Conservation (phyloP, 2,113 vertebrate genomes). For the Amblyornis subalaris region DNA sequence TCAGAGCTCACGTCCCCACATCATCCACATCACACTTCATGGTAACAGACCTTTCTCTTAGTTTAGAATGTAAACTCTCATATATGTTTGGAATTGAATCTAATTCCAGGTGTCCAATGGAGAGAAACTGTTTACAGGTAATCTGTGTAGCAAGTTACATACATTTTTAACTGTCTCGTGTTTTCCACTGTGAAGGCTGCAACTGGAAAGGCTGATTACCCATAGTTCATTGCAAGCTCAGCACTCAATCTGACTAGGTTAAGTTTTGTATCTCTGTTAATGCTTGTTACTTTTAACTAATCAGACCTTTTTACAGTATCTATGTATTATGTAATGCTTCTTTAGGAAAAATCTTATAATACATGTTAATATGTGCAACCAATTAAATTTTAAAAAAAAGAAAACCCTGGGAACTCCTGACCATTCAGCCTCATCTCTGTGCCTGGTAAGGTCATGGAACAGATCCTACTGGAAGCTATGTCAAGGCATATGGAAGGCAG, state of each 20-base stretch:
- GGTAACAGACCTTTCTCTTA: conserved; percentile 58
- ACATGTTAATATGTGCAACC: conserved; percentile 83
- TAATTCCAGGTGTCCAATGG: conserved; percentile 65
- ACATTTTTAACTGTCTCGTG: conserved; percentile 72
- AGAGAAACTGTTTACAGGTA: conserved; percentile 75
- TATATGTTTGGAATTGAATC: conserved; percentile 59
- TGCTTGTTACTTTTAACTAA: conserved; percentile 91
- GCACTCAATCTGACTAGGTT: conserved; percentile 68
- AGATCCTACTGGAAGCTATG: not conserved
- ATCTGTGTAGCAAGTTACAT: conserved; percentile 72
- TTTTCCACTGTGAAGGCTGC: conserved; percentile 68
- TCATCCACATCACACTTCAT: conserved; percentile 32
- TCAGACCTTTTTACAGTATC: conserved; percentile 86
- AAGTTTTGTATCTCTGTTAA: conserved; percentile 82
- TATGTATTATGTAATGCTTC: conserved; percentile 85
- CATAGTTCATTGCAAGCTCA: conserved; percentile 69
- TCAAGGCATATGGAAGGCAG: not conserved
- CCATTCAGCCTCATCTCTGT: not conserved
- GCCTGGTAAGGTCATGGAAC: not conserved
- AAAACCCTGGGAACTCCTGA: not conserved
- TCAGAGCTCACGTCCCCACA: conserved; percentile 21
- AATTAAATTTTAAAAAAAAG: conserved; percentile 46
- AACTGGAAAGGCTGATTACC: conserved; percentile 73
- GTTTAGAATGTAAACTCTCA: conserved; percentile 49
- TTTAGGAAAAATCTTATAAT: conserved; percentile 79